Percentiles rank a stretch among this genome's conserved stretches.
Evolutionary conservation across 2,888 invertebrate genomes (phyloP).

Genomic region (Ormia ochracea): DNA sequence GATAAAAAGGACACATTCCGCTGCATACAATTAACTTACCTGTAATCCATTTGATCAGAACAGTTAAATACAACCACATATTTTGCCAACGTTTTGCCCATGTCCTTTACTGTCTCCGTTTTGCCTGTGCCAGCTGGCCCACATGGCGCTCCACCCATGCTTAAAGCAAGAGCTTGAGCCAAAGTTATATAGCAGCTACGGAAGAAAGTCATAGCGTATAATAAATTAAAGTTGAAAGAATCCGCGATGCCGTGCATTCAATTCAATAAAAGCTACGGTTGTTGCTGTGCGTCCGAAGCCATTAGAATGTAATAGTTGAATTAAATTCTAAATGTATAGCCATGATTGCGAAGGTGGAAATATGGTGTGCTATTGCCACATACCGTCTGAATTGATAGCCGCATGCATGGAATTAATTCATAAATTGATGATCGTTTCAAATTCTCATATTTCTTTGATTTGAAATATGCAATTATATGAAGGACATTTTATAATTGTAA

Average conservation of each 20-base stretch:
- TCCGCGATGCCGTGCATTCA: no score
- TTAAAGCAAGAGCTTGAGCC: constrained; percentile 95
- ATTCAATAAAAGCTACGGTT: constrained; percentile 12
- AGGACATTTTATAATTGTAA: no score
- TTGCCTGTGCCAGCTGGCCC: constrained; percentile 99
- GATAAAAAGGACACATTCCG: neutral
- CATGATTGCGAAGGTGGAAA: no score
- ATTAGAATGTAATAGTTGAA: neutral
- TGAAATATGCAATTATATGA: no score
- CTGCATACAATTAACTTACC: constrained; percentile 72
- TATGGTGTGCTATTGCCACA: no score
- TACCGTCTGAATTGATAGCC: no score
- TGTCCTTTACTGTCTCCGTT: constrained; percentile 98
- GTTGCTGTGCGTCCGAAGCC: neutral
- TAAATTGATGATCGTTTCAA: no score
- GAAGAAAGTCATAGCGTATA: no score
- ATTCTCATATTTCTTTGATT: no score
- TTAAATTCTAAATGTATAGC: no score
- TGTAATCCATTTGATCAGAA: constrained; percentile 98
- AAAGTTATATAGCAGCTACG: constrained; percentile 96
- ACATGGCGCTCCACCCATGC: constrained; percentile 97
- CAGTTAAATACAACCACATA: constrained; percentile 98
- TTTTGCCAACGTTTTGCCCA: constrained; percentile 98
- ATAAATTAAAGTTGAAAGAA: constrained; percentile 36
- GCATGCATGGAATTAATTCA: no score